These are phyloP conservation scores for Hippocampus comes DNA, from an alignment of 2,113 vertebrate genomes.

Conservation along the genomic window DNA sequence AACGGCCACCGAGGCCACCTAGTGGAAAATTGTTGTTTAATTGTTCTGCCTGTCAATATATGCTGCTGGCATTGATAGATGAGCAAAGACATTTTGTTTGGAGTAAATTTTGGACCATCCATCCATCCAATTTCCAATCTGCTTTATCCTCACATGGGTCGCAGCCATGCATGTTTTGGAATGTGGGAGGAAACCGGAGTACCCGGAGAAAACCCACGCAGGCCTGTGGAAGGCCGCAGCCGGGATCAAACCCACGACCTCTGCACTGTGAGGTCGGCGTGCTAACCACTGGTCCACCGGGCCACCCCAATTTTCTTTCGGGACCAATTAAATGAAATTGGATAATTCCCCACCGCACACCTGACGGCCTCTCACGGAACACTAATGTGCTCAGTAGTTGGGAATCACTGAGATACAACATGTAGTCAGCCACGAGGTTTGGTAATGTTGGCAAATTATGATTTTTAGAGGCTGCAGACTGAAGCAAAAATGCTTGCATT, in stretches of 20 bases:
- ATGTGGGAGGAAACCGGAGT: too few species aligned
- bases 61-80: background rate
- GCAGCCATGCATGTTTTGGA: too few species aligned
- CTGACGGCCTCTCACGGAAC: background rate
- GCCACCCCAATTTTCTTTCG: background rate
- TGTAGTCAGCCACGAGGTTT: background rate
- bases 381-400: background rate
- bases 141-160: too few species aligned
- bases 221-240: too few species aligned
- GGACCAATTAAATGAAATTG: background rate
- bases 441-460: background rate
- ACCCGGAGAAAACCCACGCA: too few species aligned
- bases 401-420: background rate
- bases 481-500: background rate
- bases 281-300: too few species aligned
- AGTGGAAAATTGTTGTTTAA: background rate
- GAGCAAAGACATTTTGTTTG: background rate
- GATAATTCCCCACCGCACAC: background rate
- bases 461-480: background rate
- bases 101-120: background rate
- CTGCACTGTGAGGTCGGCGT: too few species aligned
- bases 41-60: background rate
- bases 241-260: too few species aligned
- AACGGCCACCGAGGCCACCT: too few species aligned
- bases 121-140: too few species aligned